Base-by-base conservation (phyloP, 2,113 vertebrate species). In the Octodon degus region DNA sequence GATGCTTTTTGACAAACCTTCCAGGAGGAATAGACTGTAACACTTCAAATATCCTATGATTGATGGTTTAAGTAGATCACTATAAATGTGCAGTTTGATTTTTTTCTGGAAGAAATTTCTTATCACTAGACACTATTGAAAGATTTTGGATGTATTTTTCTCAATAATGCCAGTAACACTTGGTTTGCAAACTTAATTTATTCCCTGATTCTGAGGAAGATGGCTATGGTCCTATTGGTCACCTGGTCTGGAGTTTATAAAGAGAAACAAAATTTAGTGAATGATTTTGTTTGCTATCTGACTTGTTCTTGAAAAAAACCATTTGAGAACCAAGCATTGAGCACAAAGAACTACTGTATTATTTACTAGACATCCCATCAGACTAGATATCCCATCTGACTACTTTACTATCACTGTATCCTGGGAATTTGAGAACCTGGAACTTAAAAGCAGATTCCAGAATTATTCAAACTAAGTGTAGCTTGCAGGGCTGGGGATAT, bases 1-100 rank as follows among this genome's bases (percentile, higher is more conserved):
- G 82, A 94, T 96, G 27, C 3, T 17, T 9, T 96, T 86, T 88
- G 72, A 97, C 86, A 95, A 90, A 93, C 55, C 80, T 92, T 95
- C 65, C 60, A 74, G 43, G 79, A 94, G 72, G 91, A 94, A 6
- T 67, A 95, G 60, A 96, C 37, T 88, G 90, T 77, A 96, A 47
- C 53, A 81, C 74, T 87, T 94, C 72, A 77, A 94, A 84, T 12
- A 85, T 77, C 20, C n/a, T 2, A 63, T 84, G 85, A 96, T 63
- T 58, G 84, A 93, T 92, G 50, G 17, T 89, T 92, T 50, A 65
- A 55, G 37, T 17, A 47, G 50, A 43, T 85, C 20, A 9, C 84
- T 60, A 30, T 74, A 90, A 92, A 96, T 53, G 27, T 80, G 5
- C 5, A 79, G 3, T 65, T 17, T 92, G 55, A 63, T 81, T 68